phyloP scores from a whole-genome alignment of 2,888 invertebrate species.

The Glaucopsyche alexis region DNA sequence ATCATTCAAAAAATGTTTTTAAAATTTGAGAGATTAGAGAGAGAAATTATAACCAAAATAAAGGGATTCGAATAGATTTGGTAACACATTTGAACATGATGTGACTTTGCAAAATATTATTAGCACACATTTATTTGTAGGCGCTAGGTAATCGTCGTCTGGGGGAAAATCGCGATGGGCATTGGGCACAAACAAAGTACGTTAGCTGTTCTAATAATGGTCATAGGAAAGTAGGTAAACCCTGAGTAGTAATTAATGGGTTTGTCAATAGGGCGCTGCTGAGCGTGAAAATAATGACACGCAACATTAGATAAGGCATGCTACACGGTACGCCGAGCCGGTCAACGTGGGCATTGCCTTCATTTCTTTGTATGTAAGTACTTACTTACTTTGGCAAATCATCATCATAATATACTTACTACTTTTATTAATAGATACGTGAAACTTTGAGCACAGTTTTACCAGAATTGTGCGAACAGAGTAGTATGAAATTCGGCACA shows the following conservation, averaged over 20 bases:
- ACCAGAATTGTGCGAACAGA: too few species aligned
- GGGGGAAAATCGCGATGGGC: too few species aligned
- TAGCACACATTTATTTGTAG: neutral
- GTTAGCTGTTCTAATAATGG: neutral
- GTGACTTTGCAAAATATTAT: neutral
- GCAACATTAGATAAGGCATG: constrained; percentile 41
- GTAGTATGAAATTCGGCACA: too few species aligned
- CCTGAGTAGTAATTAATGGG: constrained; percentile 24
- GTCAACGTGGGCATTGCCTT: constrained; percentile 39
- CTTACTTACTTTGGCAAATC: neutral
- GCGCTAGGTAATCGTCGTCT: too few species aligned
- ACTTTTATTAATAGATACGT: neutral
- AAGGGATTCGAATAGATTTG: neutral
- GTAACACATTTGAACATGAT: neutral
- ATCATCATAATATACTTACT: too few species aligned
- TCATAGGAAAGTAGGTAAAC: neutral
- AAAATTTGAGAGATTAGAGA: neutral
- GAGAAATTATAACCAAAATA: neutral
- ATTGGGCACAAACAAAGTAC: too few species aligned
- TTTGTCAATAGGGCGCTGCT: constrained; percentile 37
- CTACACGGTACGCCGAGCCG: constrained; percentile 31
- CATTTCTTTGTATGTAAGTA: constrained; percentile 31
- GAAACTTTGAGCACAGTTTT: neutral
- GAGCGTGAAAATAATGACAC: constrained; percentile 41
- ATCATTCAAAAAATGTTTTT: neutral